A percentile compares a stretch with the other conserved stretches of the same genome.
Conservation (phyloP, 1,140 invertebrate species). For the Sminthurides bifidus region DNA sequence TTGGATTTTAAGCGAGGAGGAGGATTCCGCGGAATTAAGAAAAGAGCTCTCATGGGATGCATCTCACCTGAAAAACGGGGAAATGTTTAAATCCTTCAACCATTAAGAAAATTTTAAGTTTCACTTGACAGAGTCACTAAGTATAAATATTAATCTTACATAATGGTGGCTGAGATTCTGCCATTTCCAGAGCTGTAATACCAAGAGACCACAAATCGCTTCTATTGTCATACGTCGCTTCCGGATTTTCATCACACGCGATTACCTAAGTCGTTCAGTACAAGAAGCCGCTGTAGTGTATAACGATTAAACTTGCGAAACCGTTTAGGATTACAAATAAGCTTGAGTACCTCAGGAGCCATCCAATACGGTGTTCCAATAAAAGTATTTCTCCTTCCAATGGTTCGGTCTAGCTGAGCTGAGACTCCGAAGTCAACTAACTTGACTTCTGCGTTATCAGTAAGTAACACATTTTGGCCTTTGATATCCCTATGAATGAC, state of each 20-base stretch:
- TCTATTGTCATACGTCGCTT: conserved; percentile 98
- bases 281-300: no score
- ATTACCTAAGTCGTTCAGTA: no score
- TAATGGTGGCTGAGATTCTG: conserved; percentile 95
- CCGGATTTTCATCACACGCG: conserved; percentile 98
- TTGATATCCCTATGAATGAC: conserved; percentile 99
- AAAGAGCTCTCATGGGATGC: conserved; percentile 97
- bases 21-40: conserved; percentile 94
- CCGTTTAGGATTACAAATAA: no score
- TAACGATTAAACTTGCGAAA: not conserved
- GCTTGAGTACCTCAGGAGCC: conserved; percentile 57
- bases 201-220: conserved; percentile 95
- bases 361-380: conserved; percentile 91
- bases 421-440: conserved; percentile 97
- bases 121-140: not conserved
- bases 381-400: conserved; percentile 96
- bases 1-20: conserved; percentile 90
- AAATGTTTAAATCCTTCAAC: not conserved
- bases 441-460: conserved; percentile 93
- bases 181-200: conserved; percentile 85
- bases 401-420: conserved; percentile 96
- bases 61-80: conserved; percentile 59
- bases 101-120: conserved; percentile 10
- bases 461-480: conserved; percentile 98
- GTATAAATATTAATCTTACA: conserved; percentile 38